Base-by-base conservation (phyloP, 2,888 invertebrate genomes). In the Drepana falcataria region DNA sequence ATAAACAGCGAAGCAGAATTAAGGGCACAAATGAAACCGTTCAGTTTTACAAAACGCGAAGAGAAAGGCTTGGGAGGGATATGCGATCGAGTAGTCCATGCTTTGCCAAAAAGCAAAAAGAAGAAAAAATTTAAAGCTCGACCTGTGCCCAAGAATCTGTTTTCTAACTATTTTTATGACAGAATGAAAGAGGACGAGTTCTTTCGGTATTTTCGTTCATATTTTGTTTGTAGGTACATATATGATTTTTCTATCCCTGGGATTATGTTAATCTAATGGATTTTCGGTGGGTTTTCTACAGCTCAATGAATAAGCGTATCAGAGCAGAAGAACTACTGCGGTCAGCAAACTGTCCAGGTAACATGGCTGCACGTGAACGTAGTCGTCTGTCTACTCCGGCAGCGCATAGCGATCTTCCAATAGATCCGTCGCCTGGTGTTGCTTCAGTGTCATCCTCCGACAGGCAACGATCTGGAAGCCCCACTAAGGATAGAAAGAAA, bases 111-210 rank as follows among this genome's bases (percentile, higher is more conserved):
- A 58, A 67, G 69, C 44, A 91, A 72, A 68, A 91, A 81, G 83
- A 92, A 87, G 60, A 93, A 92, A 65, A 81, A 87, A 48, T 95
- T 95, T 70, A 92, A 85, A 68, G 95, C 95, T 0, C 93, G 93
- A 61, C 95, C 95, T 0, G 92, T 95, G 6, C 95, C 95, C 0
- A 94, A 92, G 71, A 93, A 94, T 77, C 81, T 95, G 35, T 95
- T 95, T 71, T 94, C 94, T 21, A 94, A 94, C 69, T 94, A 94
- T 60, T 92, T 95, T 67, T 95, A 95, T 61, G 93, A 93, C 60
- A 94, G 93, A 73, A 93, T 94, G 91, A 92, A 94, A 61, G 94
- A 95, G 71, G 94, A 95, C 65, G 94, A 95, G 62, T 95, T 93
- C 81, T 94, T 94, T 77, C 92, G 94, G 94, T 94, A 68, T 21